These are phyloP conservation scores for Slavum lentiscoides DNA, from an alignment of 2,888 invertebrate genomes.

Conservation along the genomic window DNA sequence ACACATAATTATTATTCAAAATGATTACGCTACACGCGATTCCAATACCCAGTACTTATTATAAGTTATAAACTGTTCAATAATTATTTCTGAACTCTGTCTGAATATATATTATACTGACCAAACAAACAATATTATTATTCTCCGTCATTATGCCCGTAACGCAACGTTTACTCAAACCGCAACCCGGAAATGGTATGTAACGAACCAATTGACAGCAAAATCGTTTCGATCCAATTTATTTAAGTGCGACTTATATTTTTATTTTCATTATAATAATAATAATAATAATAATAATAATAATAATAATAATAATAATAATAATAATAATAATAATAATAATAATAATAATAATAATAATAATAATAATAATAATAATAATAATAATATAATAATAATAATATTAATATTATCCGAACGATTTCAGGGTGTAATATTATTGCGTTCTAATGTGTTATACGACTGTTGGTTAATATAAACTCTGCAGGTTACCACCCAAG, in stretches of 20 bases:
- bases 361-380: too few species aligned
- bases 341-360: too few species aligned
- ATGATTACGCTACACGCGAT: too few species aligned
- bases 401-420: not conserved
- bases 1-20: too few species aligned
- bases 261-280: too few species aligned
- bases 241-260: not conserved
- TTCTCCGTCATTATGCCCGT: not conserved
- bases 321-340: too few species aligned
- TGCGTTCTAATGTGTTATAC: not conserved
- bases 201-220: not conserved
- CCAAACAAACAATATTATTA: not conserved
- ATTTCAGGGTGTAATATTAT: not conserved
- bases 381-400: too few species aligned
- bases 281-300: too few species aligned
- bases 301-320: too few species aligned
- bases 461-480: not conserved
- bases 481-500: not conserved
- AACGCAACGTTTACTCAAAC: conserved; percentile 8
- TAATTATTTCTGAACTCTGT: not conserved
- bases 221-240: conserved; percentile 19
- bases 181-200: not conserved
- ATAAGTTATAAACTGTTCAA: too few species aligned
- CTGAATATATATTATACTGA: not conserved
- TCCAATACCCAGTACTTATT: not conserved